phyloP scores from a whole-genome alignment of 2,888 invertebrate genomes.

The Caradrina clavipalpis region DNA sequence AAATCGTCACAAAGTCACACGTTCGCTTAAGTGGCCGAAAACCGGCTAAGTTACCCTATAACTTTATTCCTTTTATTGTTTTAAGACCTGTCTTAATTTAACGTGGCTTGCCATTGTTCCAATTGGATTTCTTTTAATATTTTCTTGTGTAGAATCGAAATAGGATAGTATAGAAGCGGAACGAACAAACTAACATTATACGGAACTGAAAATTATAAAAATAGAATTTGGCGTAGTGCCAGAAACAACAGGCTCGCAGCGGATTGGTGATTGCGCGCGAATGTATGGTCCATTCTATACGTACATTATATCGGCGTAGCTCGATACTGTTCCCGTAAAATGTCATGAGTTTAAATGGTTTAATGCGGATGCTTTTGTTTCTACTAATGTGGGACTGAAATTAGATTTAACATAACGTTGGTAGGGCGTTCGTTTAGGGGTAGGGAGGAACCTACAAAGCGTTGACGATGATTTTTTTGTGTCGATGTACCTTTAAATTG shows the following conservation, averaged over 20 bases:
- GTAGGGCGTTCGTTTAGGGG: background rate
- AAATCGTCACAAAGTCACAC: too few species aligned
- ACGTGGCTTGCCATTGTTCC: constrained; percentile 14
- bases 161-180: constrained; percentile 26
- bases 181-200: constrained; percentile 53
- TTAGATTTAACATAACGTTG: constrained; percentile 1
- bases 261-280: constrained; percentile 54
- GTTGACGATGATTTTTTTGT: too few species aligned
- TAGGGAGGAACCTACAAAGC: background rate
- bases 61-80: background rate
- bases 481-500: too few species aligned
- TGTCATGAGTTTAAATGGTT: constrained; percentile 40
- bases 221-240: constrained; percentile 64
- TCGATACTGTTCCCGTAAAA: constrained; percentile 39
- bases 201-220: constrained; percentile 60
- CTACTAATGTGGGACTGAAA: constrained; percentile 25
- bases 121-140: constrained; percentile 32
- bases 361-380: constrained; percentile 38
- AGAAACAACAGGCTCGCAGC: constrained; percentile 51
- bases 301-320: constrained; percentile 42
- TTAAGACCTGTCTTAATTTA: constrained; percentile 7
- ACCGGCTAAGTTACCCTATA: too few species aligned
- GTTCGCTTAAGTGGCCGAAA: too few species aligned
- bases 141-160: constrained; percentile 15
- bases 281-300: constrained; percentile 35